These are phyloP conservation scores for Holothuria scabra DNA, from an alignment of 53 echinoderm and acorn worm genomes.

Conservation along the genomic window DNA sequence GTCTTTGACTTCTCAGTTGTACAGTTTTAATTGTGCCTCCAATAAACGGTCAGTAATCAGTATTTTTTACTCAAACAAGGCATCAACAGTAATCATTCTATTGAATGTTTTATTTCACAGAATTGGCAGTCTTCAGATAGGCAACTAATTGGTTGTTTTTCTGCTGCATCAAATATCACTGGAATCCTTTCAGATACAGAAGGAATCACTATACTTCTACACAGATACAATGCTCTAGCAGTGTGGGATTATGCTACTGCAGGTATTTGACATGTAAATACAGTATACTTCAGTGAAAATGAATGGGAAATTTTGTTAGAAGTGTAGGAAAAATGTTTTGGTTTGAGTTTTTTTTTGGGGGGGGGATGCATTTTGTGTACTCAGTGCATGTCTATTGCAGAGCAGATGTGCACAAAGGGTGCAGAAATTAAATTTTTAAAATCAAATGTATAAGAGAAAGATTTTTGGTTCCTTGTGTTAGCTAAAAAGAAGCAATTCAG, in stretches of 20 bases:
- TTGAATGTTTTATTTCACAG: slow-evolving; percentile 20
- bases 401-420: too few relatives aligned
- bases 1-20: background rate
- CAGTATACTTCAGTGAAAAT: too few relatives aligned
- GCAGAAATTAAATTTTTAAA: too few relatives aligned
- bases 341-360: too few relatives aligned
- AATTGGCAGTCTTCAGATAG: slow-evolving; percentile 71
- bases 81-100: background rate
- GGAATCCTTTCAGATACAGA: slow-evolving; percentile 82
- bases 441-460: too few relatives aligned
- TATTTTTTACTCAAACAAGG: background rate
- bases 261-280: slow-evolving; percentile 52
- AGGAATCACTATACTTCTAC: slow-evolving; percentile 75
- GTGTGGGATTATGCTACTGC: slow-evolving; percentile 99
- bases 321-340: too few relatives aligned
- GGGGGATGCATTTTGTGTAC: too few relatives aligned
- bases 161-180: slow-evolving; percentile 95
- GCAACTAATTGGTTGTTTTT: slow-evolving; percentile 95
- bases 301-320: too few relatives aligned
- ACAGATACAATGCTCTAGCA: slow-evolving; percentile 77
- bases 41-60: background rate
- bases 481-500: too few relatives aligned
- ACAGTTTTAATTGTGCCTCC: background rate
- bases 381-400: too few relatives aligned
- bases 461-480: too few relatives aligned